Evolutionary conservation across 1,140 invertebrate species (phyloP), one percentile per base, ranked within the genome.

Genomic region (Drosophila sulfurigaster): DNA sequence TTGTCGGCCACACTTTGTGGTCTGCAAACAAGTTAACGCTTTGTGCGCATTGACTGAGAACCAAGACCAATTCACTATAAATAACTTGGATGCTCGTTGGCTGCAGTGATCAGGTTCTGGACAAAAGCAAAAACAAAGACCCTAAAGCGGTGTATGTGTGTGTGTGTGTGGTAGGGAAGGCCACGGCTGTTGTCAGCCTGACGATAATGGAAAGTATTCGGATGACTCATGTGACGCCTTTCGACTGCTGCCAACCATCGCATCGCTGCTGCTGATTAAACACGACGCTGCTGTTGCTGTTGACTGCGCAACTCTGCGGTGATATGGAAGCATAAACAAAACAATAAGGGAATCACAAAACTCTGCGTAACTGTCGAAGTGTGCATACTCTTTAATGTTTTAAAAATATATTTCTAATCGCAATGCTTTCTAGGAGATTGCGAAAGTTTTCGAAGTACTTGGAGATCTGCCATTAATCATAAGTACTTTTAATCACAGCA

Each of bases 1-100:
- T 77, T 72, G 67, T 45, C 20, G 3, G 56, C 56, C 46, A 54
- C 46, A 62, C 8, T 68, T 64, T 35, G 11, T 8, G 25, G 25
- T 25, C 48, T 49, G n/a, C 46, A 87, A 87, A 87, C 83, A 87
- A 78, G 80, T 66, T 74, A 49, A 48, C 60, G 62, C 67, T 73
- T 76, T 82, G 71, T 82, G 35, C 41, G 15, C 49, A 43, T 60
- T 13, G 15, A 38, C 59, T 1, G 11, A 45, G 32, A 30, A n/a
- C 16, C 11, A 41, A 38, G 15, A 67, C 62, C 71, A 66, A 52
- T 52, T 38, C 10, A 38, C 35, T 80, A 69, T 66, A 66, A 79
- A 73, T 81, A 60, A 59, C 35, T 70, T 63, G 58, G 1, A 13
- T 32, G 15, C 38, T 16, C 38, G 4, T 3, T 45, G 30, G 28